Conservation (phyloP, 2,113 vertebrate species). For the Leucosticte australis region DNA sequence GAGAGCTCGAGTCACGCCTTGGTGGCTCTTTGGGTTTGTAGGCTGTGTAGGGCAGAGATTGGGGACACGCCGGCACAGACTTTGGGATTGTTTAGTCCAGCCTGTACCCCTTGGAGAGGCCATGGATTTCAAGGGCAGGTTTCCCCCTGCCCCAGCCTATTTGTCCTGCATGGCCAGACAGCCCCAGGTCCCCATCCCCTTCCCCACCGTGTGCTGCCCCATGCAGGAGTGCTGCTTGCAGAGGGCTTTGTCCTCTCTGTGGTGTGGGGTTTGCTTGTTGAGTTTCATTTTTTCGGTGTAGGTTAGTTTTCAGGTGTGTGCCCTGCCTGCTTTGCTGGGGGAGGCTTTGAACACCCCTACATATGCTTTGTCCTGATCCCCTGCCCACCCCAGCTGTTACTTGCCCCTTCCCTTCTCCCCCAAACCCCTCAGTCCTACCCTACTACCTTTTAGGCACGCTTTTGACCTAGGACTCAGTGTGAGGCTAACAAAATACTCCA, state of each 20-base stretch:
- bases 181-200: not conserved
- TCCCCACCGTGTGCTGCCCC: not conserved
- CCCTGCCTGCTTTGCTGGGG: not conserved
- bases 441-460: not conserved
- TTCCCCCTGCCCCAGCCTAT: not conserved
- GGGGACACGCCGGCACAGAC: not conserved
- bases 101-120: not conserved
- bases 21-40: slow-evolving; percentile 7
- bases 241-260: not conserved
- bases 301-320: not conserved
- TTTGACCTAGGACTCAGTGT: not conserved
- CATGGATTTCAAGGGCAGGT: not conserved
- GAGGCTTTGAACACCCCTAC: not conserved
- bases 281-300: not conserved
- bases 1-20: not conserved
- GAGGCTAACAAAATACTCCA: not conserved
- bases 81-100: not conserved
- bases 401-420: not conserved
- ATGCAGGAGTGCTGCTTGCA: not conserved
- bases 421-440: not conserved
- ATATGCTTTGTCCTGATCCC: not conserved
- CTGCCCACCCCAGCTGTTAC: not conserved
- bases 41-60: not conserved
- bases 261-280: not conserved
- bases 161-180: not conserved